phyloP scores from a whole-genome alignment of 2,888 invertebrate genomes.

The Lepas anatifera region DNA sequence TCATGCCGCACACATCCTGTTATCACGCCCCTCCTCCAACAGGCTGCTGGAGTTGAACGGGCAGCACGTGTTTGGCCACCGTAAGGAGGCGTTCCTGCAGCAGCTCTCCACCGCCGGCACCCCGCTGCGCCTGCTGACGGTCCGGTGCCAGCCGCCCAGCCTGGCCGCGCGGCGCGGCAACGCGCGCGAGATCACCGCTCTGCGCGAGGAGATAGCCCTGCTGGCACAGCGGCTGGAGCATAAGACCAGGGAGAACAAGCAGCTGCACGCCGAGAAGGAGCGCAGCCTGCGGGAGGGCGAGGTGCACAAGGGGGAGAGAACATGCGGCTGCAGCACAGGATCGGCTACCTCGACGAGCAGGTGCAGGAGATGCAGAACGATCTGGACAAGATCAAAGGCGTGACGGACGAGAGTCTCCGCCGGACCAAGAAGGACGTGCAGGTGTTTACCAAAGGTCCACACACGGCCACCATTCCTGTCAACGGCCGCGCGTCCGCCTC shows the following conservation, averaged over 20 bases:
- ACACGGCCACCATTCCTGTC: slow-evolving; percentile 47
- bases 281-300: slow-evolving; percentile 36
- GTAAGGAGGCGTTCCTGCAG: slow-evolving; percentile 23
- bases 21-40: too few species aligned
- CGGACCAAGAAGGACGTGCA: slow-evolving; percentile 15
- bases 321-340: slow-evolving; percentile 69
- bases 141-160: neutral
- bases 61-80: slow-evolving; percentile 47
- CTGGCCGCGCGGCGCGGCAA: slow-evolving; percentile 66
- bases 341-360: slow-evolving; percentile 80
- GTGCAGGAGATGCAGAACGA: slow-evolving; percentile 22
- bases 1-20: too few species aligned
- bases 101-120: neutral
- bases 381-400: slow-evolving; percentile 18
- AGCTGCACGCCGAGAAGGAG: slow-evolving; percentile 28
- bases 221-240: slow-evolving; percentile 49
- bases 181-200: slow-evolving; percentile 47
- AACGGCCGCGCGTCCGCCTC: neutral
- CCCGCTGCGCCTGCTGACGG: slow-evolving; percentile 14
- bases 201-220: slow-evolving; percentile 46
- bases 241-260: slow-evolving; percentile 44
- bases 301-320: slow-evolving; percentile 47
- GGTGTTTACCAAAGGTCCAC: slow-evolving; percentile 67
- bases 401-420: slow-evolving; percentile 10
- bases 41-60: slow-evolving; percentile 73